phyloP scores from a whole-genome alignment of 1,140 invertebrate genomes.

The Euwallacea similis region DNA sequence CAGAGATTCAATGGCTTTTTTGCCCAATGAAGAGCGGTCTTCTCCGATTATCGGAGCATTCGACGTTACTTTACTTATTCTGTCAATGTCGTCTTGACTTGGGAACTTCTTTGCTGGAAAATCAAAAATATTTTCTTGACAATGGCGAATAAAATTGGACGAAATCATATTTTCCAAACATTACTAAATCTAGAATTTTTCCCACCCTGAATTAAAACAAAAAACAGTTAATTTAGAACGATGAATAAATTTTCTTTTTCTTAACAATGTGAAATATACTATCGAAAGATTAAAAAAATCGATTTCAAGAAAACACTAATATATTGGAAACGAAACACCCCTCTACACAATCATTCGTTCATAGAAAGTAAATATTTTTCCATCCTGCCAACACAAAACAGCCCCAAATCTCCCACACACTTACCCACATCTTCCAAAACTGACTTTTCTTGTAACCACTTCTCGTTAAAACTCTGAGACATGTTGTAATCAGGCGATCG shows the following conservation, averaged over 20 bases:
- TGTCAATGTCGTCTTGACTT: constrained; percentile 82
- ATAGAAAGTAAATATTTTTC: too few relatives aligned
- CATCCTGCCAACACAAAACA: too few relatives aligned
- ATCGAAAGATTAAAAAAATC: too few relatives aligned
- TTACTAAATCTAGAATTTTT: too few relatives aligned
- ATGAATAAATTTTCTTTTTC: too few relatives aligned
- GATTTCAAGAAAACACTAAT: too few relatives aligned
- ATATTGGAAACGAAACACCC: too few relatives aligned
- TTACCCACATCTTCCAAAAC: constrained; percentile 49
- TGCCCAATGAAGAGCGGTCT: constrained; percentile 64
- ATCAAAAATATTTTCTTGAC: background rate
- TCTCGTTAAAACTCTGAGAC: constrained; percentile 53
- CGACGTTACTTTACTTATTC: constrained; percentile 83
- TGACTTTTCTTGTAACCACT: constrained; percentile 50
- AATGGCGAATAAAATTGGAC: background rate
- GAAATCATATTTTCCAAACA: too few relatives aligned
- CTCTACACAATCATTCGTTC: too few relatives aligned
- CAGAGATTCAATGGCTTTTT: constrained; percentile 84
- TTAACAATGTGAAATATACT: too few relatives aligned
- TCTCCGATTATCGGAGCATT: constrained; percentile 66
- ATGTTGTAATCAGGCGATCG: constrained; percentile 48
- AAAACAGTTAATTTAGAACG: too few relatives aligned
- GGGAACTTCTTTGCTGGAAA: constrained; percentile 53
- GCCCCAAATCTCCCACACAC: background rate
- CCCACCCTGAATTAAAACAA: too few relatives aligned